Conservation (phyloP, 2,888 invertebrate genomes). For the Pammene aurita region DNA sequence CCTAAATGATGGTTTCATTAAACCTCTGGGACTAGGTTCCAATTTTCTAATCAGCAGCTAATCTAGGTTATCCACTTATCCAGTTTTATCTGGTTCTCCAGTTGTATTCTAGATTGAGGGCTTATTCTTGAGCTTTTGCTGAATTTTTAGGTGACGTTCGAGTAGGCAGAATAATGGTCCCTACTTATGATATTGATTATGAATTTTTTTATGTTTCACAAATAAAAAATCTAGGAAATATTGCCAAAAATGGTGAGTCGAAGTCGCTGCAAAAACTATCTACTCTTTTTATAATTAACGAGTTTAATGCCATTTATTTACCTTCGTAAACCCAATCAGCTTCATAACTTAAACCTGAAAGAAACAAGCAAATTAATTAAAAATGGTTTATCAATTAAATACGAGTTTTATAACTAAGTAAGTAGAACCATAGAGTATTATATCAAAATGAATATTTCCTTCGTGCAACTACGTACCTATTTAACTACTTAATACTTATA, state of each 20-base stretch:
- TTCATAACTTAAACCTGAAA: conserved; percentile 61
- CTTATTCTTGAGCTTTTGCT: background rate
- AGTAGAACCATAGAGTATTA: too few relatives aligned
- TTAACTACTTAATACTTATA: too few relatives aligned
- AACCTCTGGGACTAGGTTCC: background rate
- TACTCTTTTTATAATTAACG: too few relatives aligned
- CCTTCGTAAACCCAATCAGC: conserved; percentile 68
- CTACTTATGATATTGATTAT: too few relatives aligned
- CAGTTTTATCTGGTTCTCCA: background rate
- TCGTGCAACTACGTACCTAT: too few relatives aligned
- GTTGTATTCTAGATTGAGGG: background rate
- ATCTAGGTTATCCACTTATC: background rate
- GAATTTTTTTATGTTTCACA: too few relatives aligned
- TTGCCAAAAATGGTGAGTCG: background rate
- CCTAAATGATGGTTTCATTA: background rate
- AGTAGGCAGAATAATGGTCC: too few relatives aligned
- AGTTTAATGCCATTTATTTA: conserved; percentile 43
- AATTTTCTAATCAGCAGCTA: conserved; percentile 1
- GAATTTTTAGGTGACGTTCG: background rate
- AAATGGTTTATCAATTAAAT: background rate
- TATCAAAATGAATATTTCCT: too few relatives aligned
- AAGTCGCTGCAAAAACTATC: background rate
- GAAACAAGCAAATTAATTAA: conserved; percentile 41
- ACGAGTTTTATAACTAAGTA: too few relatives aligned
- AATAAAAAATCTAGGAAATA: background rate